phyloP scores from a whole-genome alignment of 2,797 vertebrate species.

The Schizopygopsis malacanthus region DNA sequence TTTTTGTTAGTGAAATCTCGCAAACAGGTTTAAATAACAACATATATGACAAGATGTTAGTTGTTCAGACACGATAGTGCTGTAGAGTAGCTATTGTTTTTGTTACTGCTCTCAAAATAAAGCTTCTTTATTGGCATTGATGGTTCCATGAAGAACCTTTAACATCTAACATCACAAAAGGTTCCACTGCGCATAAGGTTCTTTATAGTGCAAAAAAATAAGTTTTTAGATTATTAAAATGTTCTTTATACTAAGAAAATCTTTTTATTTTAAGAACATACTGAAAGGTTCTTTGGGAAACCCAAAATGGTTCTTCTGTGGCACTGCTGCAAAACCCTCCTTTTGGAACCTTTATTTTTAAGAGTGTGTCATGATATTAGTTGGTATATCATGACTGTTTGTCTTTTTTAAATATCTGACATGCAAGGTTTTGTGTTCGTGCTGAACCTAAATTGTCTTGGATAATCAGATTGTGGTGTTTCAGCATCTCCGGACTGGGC shows the following conservation, averaged over 20 bases:
- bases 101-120: background rate
- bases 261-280: too few relatives aligned
- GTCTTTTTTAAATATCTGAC: background rate
- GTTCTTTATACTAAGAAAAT: background rate
- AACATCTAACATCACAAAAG: background rate
- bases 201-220: background rate
- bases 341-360: background rate
- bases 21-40: background rate
- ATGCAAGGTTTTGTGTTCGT: background rate
- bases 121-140: background rate
- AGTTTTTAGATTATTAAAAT: background rate
- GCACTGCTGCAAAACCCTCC: background rate
- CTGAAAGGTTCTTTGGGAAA: background rate
- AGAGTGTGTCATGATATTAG: background rate
- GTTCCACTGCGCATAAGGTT: background rate
- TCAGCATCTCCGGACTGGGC: conserved; percentile 24
- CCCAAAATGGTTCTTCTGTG: background rate
- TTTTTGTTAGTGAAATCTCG: background rate
- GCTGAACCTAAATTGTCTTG: conserved; percentile 17
- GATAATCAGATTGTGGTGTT: conserved; percentile 24
- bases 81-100: background rate
- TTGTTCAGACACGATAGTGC: background rate
- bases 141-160: background rate
- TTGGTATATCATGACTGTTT: background rate
- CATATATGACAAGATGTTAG: background rate